Conservation (phyloP, 2,888 invertebrate genomes). For the Troides oblongomaculatus region DNA sequence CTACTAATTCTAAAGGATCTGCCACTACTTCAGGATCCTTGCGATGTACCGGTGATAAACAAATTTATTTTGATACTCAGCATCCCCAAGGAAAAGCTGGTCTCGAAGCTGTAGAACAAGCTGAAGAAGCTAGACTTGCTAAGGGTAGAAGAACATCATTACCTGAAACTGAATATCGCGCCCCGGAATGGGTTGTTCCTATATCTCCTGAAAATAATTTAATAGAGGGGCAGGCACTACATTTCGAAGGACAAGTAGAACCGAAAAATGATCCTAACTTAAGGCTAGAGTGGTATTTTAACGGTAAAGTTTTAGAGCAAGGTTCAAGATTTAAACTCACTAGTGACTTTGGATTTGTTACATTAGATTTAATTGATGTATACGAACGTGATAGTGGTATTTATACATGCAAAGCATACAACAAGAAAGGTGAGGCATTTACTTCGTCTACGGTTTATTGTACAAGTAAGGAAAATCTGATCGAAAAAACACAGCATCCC, state of each 20-base stretch:
- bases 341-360: constrained; percentile 97
- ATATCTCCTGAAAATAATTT: constrained; percentile 89
- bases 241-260: constrained; percentile 96
- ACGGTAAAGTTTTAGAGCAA: constrained; percentile 92
- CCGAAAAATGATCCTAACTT: constrained; percentile 95
- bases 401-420: constrained; percentile 94
- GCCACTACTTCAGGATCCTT: constrained; percentile 95
- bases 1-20: constrained; percentile 92
- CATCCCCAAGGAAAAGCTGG: constrained; percentile 97
- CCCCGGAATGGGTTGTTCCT: constrained; percentile 92
- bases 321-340: constrained; percentile 95
- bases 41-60: constrained; percentile 89
- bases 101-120: constrained; percentile 92
- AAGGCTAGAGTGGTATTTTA: constrained; percentile 96
- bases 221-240: constrained; percentile 90
- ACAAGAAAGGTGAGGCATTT: constrained; percentile 93
- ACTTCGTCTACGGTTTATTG: constrained; percentile 94
- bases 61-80: constrained; percentile 93
- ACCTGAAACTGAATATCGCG: constrained; percentile 88
- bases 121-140: constrained; percentile 90
- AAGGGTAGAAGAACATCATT: constrained; percentile 84
- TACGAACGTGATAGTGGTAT: constrained; percentile 97
- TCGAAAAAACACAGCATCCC: constrained; percentile 95
- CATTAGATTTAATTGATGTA: constrained; percentile 94
- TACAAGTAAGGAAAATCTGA: constrained; percentile 88